phyloP scores from a whole-genome alignment of 2,797 vertebrate species.

The Xerus rutilus region DNA sequence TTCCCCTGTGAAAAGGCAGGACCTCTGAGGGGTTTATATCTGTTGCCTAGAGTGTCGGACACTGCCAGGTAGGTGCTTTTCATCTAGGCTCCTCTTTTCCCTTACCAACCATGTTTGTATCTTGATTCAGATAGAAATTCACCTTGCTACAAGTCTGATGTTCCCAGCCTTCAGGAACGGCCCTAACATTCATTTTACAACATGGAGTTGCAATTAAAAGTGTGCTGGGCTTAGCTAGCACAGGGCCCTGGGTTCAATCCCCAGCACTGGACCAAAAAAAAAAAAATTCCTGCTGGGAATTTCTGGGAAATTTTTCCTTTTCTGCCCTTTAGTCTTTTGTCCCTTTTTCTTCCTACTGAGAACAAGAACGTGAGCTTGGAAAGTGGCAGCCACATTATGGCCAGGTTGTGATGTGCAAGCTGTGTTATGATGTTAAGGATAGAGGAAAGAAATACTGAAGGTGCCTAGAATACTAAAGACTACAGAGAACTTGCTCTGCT shows the following conservation, averaged over 20 bases:
- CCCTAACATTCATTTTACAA: neutral
- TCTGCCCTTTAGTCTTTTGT: neutral
- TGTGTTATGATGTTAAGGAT: neutral
- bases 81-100: neutral
- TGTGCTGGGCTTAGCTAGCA: too few relatives aligned
- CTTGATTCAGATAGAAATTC: neutral
- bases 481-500: neutral
- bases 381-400: neutral
- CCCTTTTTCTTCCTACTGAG: neutral
- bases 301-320: neutral
- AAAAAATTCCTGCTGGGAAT: neutral
- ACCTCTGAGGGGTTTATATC: accelerated
- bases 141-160: neutral
- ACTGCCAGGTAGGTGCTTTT: neutral
- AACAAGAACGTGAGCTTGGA: neutral
- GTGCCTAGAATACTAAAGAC: neutral
- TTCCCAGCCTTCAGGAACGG: neutral
- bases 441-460: neutral
- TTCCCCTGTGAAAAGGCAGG: neutral
- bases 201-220: neutral
- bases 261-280: neutral
- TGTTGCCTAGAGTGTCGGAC: neutral
- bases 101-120: neutral
- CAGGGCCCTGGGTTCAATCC: neutral
- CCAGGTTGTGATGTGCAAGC: too few relatives aligned